These are phyloP conservation scores for Alcis repandata DNA, from an alignment of 2,888 invertebrate species.

Conservation along the genomic window DNA sequence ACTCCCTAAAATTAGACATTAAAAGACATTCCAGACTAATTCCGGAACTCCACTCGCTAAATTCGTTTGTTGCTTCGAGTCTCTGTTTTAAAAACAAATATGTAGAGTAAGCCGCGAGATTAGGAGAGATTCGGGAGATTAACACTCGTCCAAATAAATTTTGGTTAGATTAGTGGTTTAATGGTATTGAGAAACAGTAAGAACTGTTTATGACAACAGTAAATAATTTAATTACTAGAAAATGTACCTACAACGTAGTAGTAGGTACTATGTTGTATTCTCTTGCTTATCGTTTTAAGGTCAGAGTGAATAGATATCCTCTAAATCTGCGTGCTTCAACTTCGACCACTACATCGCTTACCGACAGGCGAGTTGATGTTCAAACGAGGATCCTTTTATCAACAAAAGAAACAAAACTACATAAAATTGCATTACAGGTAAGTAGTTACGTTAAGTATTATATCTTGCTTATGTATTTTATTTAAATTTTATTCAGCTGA, in stretches of 20 bases:
- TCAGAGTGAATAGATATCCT: no score
- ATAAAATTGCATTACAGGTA: no score
- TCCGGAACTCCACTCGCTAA: slow-evolving; percentile 31
- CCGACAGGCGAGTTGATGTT: no score
- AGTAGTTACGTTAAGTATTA: no score
- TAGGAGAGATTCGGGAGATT: slow-evolving; percentile 28
- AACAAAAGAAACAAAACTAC: no score
- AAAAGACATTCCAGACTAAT: slow-evolving; percentile 33
- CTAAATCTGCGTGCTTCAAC: no score
- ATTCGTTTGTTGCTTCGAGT: slow-evolving; percentile 39
- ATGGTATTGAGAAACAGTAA: slow-evolving; percentile 23
- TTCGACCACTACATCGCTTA: no score
- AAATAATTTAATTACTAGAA: neutral
- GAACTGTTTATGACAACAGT: slow-evolving; percentile 15
- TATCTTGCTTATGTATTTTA: no score
- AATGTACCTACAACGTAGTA: no score
- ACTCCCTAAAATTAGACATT: slow-evolving; percentile 28
- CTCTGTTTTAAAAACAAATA: slow-evolving; percentile 41
- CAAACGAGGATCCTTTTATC: no score
- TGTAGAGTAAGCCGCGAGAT: slow-evolving; percentile 25
- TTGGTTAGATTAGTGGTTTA: slow-evolving; percentile 28
- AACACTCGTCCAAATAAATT: slow-evolving; percentile 27
- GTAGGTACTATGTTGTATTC: neutral
- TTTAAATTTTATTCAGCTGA: no score
- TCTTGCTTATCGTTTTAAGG: neutral